Evolutionary conservation across 2,113 vertebrate species (phyloP), one percentile per base, ranked within the genome.

Genomic region (Sciurus niger): DNA sequence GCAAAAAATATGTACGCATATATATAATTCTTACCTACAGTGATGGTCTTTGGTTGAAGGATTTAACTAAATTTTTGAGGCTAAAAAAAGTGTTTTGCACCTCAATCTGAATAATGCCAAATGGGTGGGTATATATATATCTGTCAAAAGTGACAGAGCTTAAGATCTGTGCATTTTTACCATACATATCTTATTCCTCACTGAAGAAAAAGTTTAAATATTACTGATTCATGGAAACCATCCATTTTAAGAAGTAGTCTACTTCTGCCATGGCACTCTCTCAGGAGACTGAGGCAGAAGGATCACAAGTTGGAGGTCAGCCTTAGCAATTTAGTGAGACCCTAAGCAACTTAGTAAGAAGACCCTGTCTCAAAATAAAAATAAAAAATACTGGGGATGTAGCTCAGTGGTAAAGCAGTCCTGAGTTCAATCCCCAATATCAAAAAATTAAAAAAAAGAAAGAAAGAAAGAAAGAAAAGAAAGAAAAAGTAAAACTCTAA

Each of bases 171-270:
- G 43, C 7, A 32, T 28, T 80, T 92, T 94, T 77, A 84, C 16
- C 74, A 8, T 68, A 72, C 78, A 30, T 74, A 93, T 93, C 95
- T 68, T 90, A 85, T 94, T 74, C 70, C 32, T 84, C 25, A 46
- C 76, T 73, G 80, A 76, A 79, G 55, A 77, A 60, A 53, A 70
- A 37, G 24, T 67, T 73, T 74, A 48, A 78, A n/a, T 40, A 68
- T 65, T 70, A 84, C 48, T 89, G 2, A 88, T 96, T 78, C 51
- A 17, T 58, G 89, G 92, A 40, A 90, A 78, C 20, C 2, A 78
- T 65, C 17, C 6, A 65, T 73, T 93, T 93, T 37, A 74, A 95
- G 70, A 95, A 95, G 73, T 40, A 22, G 10, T 63, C 20, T 60
- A 60, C 58, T 60, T 22, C 60, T 63, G 8, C 60, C 10, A 24